Evolutionary conservation across 1,140 invertebrate species (phyloP).

Genomic region (Anoplophora glabripennis): DNA sequence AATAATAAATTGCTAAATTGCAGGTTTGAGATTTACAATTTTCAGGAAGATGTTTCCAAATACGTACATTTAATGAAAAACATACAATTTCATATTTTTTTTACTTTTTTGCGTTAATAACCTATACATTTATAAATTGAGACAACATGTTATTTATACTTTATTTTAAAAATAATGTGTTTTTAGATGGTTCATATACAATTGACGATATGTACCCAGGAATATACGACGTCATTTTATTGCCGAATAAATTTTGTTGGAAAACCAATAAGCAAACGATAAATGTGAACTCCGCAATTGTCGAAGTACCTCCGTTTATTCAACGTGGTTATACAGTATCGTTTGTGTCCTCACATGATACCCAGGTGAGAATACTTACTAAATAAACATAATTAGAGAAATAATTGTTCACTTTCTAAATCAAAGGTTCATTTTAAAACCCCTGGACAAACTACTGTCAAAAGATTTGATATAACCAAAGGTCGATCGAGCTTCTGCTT

Average conservation of each 20-base stretch:
- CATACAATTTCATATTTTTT: too few species aligned
- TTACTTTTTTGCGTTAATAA: too few species aligned
- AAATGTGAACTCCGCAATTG: constrained; percentile 62
- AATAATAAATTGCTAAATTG: too few species aligned
- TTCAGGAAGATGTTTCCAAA: too few species aligned
- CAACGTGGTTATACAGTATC: constrained; percentile 74
- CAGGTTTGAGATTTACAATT: too few species aligned
- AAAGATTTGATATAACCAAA: not conserved
- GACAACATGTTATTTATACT: too few species aligned
- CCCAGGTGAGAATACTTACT: constrained; percentile 52
- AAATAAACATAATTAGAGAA: not conserved
- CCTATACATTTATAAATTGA: too few species aligned
- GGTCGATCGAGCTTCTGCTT: constrained; percentile 55
- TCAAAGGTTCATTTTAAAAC: constrained; percentile 35
- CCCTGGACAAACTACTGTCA: constrained; percentile 12
- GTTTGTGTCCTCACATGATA: constrained; percentile 68
- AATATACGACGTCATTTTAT: constrained; percentile 71
- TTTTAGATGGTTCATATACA: constrained; percentile 67
- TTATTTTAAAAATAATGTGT: constrained; percentile 14
- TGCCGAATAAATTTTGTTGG: constrained; percentile 72
- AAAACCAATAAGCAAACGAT: constrained; percentile 61
- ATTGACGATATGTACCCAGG: constrained; percentile 80
- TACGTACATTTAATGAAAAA: too few species aligned
- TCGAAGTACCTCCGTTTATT: constrained; percentile 66
- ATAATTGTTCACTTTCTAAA: not conserved